These are phyloP conservation scores for Pseudorhombus dupliciocellatus DNA, from an alignment of 2,113 vertebrate species.

Conservation along the genomic window DNA sequence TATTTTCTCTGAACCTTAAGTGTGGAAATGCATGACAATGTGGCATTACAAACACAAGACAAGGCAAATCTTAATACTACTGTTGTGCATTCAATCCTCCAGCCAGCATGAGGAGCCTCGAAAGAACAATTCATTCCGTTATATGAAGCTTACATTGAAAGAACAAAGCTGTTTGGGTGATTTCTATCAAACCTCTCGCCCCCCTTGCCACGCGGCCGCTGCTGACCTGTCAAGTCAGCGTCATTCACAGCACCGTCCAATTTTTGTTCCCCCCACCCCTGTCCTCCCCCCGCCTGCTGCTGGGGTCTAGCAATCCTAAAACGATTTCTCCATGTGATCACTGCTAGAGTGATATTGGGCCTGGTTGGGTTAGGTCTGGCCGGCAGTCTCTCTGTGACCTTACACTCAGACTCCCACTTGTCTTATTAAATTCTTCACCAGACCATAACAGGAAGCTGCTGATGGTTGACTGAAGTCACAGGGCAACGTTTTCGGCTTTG, in stretches of 20 bases:
- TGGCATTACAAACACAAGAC: neutral
- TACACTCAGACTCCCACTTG: slow-evolving; percentile 61
- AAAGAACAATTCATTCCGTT: slow-evolving; percentile 40
- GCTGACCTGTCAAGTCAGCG: slow-evolving; percentile 12
- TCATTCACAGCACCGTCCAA: slow-evolving; percentile 23
- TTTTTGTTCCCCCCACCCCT: slow-evolving; percentile 2
- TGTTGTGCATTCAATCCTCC: slow-evolving; percentile 46
- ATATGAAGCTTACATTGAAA: slow-evolving; percentile 35
- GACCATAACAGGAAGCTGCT: slow-evolving; percentile 58
- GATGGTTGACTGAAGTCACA: slow-evolving; percentile 31
- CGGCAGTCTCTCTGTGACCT: slow-evolving; percentile 59
- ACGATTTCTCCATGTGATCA: slow-evolving; percentile 45
- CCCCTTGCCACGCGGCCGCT: slow-evolving; percentile 4
- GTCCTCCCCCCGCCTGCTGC: slow-evolving; percentile 7
- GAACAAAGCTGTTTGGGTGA: slow-evolving; percentile 20
- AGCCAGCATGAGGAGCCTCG: slow-evolving; percentile 30
- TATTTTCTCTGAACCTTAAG: neutral
- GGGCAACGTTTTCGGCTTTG: slow-evolving; percentile 10
- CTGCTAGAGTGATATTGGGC: slow-evolving; percentile 25
- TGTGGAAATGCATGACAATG: neutral
- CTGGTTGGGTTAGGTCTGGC: slow-evolving; percentile 14
- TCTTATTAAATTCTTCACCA: slow-evolving; percentile 63
- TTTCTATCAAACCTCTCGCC: slow-evolving; percentile 35
- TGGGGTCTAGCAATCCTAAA: slow-evolving; percentile 19
- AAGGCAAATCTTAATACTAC: slow-evolving; percentile 10